A percentile compares a stretch with the other conserved stretches of the same genome.
Conservation (phyloP, 2,888 invertebrate species). For the Megaustenia siamemsis region DNA sequence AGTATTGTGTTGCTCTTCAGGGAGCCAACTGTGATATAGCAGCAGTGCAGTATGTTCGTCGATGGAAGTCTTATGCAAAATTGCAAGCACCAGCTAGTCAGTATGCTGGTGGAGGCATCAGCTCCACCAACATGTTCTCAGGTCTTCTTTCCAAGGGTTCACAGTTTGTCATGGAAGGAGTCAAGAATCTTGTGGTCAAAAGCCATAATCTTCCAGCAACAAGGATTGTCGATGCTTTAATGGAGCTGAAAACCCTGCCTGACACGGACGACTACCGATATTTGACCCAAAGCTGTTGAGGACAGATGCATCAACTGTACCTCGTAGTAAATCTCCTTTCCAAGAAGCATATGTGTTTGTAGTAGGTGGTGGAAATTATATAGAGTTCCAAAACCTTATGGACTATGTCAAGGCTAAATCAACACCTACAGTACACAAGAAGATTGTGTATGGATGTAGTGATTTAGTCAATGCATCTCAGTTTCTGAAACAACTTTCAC, state of each 20-base stretch:
- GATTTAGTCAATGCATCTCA: conserved; percentile 95
- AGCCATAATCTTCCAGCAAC: conserved; percentile 97
- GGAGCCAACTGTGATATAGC: conserved; percentile 92
- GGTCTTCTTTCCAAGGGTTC: conserved; percentile 98
- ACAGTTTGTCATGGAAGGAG: conserved; percentile 99
- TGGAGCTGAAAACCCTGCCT: conserved; percentile 88
- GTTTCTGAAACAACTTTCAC: conserved; percentile 89
- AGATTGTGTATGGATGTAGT: conserved; percentile 96
- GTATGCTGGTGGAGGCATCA: conserved; percentile 89
- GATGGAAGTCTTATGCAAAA: conserved; percentile 94
- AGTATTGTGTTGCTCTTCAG: conserved; percentile 88
- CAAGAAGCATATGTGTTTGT: conserved; percentile 81
- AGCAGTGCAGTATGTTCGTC: conserved; percentile 91
- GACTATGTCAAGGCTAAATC: conserved; percentile 94
- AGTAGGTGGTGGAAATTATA: conserved; percentile 90
- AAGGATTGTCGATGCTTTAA: conserved; percentile 92
- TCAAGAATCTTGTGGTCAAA: conserved; percentile 98
- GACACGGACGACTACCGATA: conserved; percentile 94
- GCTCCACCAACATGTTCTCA: conserved; percentile 97
- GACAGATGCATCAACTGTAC: conserved; percentile 76
- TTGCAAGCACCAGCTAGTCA: conserved; percentile 88
- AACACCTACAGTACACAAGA: conserved; percentile 82
- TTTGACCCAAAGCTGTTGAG: conserved; percentile 97
- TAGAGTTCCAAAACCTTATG: conserved; percentile 98
- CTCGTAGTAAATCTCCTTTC: conserved; percentile 77